These are phyloP conservation scores for Macroramphosus scolopax DNA, from an alignment of 2,797 vertebrate genomes.

Conservation along the genomic window DNA sequence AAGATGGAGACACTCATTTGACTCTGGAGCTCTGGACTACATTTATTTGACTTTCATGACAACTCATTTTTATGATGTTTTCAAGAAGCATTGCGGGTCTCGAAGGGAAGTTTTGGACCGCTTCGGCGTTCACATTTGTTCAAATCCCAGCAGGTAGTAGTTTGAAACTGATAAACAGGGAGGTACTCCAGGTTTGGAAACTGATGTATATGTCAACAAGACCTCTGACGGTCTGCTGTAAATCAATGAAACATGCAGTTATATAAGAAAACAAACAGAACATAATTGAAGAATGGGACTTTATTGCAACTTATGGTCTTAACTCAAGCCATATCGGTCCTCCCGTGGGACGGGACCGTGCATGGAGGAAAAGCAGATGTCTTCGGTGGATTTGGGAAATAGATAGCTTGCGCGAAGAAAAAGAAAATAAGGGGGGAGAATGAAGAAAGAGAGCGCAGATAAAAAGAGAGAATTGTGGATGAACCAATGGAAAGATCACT, in stretches of 20 bases:
- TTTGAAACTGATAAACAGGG: constrained; percentile 20
- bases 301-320: constrained; percentile 20
- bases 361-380: constrained; percentile 7
- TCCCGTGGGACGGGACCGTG: constrained; percentile 4
- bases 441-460: background rate
- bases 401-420: constrained; percentile 10
- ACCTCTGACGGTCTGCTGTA: constrained; percentile 28
- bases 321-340: constrained; percentile 8
- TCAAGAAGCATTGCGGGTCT: background rate
- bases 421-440: background rate
- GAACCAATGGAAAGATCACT: constrained; percentile 40
- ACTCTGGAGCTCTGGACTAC: too few relatives aligned
- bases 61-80: constrained; percentile 1
- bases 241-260: constrained; percentile 33
- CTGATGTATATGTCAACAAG: constrained; percentile 27
- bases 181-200: too few relatives aligned
- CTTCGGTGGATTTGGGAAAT: constrained; percentile 17
- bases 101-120: constrained; percentile 1
- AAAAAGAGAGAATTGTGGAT: background rate
- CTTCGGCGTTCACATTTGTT: constrained; percentile 8
- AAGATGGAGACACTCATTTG: constrained; percentile 11
- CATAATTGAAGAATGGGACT: constrained; percentile 24
- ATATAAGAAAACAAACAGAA: constrained; percentile 25
- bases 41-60: too few relatives aligned
- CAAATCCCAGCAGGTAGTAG: constrained; percentile 6